Conservation (phyloP, 2,888 invertebrate species). For the Nomada ruficornis region DNA sequence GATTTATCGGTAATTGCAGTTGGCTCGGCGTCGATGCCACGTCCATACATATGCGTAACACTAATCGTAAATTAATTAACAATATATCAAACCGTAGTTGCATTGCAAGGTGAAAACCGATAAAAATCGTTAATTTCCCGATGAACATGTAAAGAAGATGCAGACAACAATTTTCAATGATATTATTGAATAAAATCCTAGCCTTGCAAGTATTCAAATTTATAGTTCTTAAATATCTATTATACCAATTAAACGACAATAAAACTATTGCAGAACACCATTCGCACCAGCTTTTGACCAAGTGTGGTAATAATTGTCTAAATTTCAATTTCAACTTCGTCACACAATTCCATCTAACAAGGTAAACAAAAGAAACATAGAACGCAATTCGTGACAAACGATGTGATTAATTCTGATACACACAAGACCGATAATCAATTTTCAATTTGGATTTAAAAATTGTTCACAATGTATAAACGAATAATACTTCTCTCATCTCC, state of each 20-base stretch:
- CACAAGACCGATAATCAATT: background rate
- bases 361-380: constrained; percentile 28
- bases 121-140: constrained; percentile 8
- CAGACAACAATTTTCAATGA: constrained; percentile 3
- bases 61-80: constrained; percentile 41
- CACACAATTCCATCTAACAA: background rate
- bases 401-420: background rate
- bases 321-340: background rate
- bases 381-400: constrained; percentile 12
- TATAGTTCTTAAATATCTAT: background rate
- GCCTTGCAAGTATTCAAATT: too few relatives aligned
- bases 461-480: background rate
- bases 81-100: background rate
- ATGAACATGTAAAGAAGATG: constrained; percentile 10
- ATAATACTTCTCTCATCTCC: background rate
- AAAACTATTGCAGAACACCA: background rate
- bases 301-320: too few relatives aligned
- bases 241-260: background rate
- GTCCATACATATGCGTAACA: constrained; percentile 16
- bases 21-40: constrained; percentile 12
- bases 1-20: constrained; percentile 35
- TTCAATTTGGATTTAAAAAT: background rate
- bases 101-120: background rate
- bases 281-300: background rate
- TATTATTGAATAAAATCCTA: constrained; percentile 1